Evolutionary conservation across 2,113 vertebrate species (phyloP).

Genomic region (Connochaetes taurinus): DNA sequence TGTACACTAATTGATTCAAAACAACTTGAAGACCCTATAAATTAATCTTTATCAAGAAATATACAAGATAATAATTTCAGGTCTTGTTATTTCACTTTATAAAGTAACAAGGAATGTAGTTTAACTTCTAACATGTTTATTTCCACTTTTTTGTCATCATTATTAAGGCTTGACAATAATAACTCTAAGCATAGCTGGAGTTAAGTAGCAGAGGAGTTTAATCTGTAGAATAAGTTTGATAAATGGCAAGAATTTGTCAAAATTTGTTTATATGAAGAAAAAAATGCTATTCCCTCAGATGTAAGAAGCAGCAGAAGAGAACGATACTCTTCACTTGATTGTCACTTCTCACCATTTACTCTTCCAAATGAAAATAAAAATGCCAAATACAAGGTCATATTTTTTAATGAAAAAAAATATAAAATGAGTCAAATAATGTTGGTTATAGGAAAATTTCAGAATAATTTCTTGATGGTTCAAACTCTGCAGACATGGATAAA

Average conservation of each 20-base stretch:
- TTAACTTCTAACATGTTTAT: constrained; percentile 16
- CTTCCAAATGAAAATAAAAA: constrained; percentile 32
- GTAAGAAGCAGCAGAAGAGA: not conserved
- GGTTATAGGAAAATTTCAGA: not conserved
- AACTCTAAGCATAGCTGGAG: not conserved
- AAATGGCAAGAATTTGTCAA: constrained; percentile 23
- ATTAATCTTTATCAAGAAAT: not conserved
- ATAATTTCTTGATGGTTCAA: not conserved
- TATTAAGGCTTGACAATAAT: not conserved
- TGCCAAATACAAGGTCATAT: not conserved
- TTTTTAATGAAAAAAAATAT: not conserved
- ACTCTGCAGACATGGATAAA: constrained; percentile 31
- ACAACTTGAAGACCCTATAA: not conserved
- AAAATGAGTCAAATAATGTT: not conserved
- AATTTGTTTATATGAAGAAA: not conserved
- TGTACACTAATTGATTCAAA: not conserved
- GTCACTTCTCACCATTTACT: not conserved
- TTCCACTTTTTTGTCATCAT: not conserved
- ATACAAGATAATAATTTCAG: not conserved
- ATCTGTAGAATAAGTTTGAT: not conserved
- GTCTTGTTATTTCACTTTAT: not conserved
- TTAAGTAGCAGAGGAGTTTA: constrained; percentile 40
- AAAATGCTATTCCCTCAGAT: not conserved
- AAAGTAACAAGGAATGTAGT: not conserved
- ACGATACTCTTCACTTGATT: not conserved